Percentiles rank a stretch among this genome's conserved stretches.
Conservation (phyloP, 2,888 invertebrate species). For the Luffia ferchaultella region DNA sequence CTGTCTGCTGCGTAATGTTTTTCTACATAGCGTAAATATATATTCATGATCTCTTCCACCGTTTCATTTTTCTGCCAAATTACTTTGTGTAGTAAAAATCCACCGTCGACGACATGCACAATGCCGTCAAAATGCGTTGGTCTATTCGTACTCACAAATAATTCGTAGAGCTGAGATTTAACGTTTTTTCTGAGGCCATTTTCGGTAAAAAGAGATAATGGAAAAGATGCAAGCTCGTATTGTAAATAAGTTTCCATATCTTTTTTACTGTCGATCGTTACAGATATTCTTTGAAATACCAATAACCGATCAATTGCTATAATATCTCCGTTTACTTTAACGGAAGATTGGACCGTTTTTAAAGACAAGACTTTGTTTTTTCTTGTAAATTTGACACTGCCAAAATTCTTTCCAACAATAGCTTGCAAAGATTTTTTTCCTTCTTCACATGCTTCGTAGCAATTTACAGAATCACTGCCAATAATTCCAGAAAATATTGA, state of each 20-base stretch:
- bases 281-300: constrained; percentile 19
- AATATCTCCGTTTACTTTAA: constrained; percentile 20
- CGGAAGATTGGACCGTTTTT: constrained; percentile 18
- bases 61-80: constrained; percentile 19
- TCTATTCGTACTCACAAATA: constrained; percentile 11
- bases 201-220: constrained; percentile 21
- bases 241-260: constrained; percentile 21
- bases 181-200: constrained; percentile 17
- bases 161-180: constrained; percentile 15
- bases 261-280: constrained; percentile 18
- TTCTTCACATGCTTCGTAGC: constrained; percentile 14
- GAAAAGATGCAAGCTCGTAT: constrained; percentile 23
- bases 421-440: constrained; percentile 20
- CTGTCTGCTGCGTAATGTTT: constrained; percentile 16
- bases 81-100: constrained; percentile 19
- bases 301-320: constrained; percentile 18
- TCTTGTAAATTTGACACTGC: constrained; percentile 21
- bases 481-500: constrained; percentile 22
- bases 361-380: constrained; percentile 23
- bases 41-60: constrained; percentile 15
- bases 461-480: constrained; percentile 22
- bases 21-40: constrained; percentile 14
- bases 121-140: constrained; percentile 11
- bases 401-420: constrained; percentile 21
- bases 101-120: constrained; percentile 19